Evolutionary conservation across 2,888 invertebrate species (phyloP), one percentile per base, ranked within the genome.

Genomic region (Metallyticus violacea): DNA sequence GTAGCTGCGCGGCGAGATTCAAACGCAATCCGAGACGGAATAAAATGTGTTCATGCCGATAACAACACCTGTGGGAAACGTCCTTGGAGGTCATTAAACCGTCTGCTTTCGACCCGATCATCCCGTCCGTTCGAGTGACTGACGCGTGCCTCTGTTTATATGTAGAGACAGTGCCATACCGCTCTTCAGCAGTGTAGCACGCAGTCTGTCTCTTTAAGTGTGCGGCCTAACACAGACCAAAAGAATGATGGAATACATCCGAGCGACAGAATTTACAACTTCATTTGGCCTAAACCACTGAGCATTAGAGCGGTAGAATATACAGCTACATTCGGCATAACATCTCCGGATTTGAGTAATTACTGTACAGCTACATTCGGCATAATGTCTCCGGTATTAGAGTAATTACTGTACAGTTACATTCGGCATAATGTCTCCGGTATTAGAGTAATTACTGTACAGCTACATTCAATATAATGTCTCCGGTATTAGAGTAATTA

Each of bases 1-100:
- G 76, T 27, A 76, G 82, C 26, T 7, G 82, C 62, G 82, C 82
- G 27, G 26, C 9, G 25, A 82, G 26, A 26, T 82, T 26, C 15
- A 82, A 76, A 82, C 40, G 40, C 40, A 62, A 62, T 62, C 40
- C 40, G 40, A 62, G 40, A 62, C 40, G 40, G 40, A 62, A 62
- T 62, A 62, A 62, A 62, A 62, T 62, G 40, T 62, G 40, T 62
- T 62, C 40, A 62, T 62, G 40, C 40, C 81, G 62, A 85, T 79
- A 85, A 85, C 79, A 79, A 79, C 85, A 85, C 85, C 85, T 85
- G 79, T 85, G 85, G 79, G 76, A 62, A 82, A 86, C 86, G 86
- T 40, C 86, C 86, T 86, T 86, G 83, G 82, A 83, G 86, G 86
- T 86, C 86, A 82, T 86, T 83, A 86, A 82, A 82, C 82, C 29